phyloP scores from a whole-genome alignment of 2,888 invertebrate genomes.

The Drosophila meridionalis region DNA sequence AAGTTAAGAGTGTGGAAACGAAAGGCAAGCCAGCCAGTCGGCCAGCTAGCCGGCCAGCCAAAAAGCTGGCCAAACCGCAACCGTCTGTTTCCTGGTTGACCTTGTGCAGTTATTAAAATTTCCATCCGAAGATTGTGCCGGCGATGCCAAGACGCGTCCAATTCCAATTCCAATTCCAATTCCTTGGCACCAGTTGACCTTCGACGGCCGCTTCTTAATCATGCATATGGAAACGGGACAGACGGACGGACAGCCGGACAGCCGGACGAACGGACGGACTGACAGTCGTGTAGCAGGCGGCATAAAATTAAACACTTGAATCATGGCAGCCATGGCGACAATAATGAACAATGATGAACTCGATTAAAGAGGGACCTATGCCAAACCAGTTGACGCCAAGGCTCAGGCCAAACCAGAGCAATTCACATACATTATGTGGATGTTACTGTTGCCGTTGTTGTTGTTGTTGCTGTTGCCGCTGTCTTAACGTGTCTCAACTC shows the following conservation, averaged over 20 bases:
- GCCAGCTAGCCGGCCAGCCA: constrained; percentile 33
- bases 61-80: constrained; percentile 68
- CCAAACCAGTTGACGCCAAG: constrained; percentile 64
- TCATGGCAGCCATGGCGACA: constrained; percentile 70
- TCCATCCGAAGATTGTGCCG: constrained; percentile 71
- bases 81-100: constrained; percentile 71
- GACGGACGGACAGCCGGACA: not conserved
- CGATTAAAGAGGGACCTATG: constrained; percentile 67
- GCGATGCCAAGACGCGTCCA: constrained; percentile 46
- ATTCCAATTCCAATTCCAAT: constrained; percentile 79
- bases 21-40: constrained; percentile 49
- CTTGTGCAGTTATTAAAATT: constrained; percentile 79
- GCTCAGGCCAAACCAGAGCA: constrained; percentile 50
- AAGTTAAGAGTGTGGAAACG: constrained; percentile 42
- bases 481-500: constrained; percentile 41
- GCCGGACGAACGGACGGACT: constrained; percentile 1
- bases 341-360: constrained; percentile 80
- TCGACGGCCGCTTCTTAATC: constrained; percentile 68
- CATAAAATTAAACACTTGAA: constrained; percentile 78
- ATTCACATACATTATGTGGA: constrained; percentile 37
- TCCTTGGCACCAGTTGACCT: constrained; percentile 79
- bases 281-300: constrained; percentile 64
- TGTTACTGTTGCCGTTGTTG: constrained; percentile 20
- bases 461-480: constrained; percentile 20
- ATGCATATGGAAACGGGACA: constrained; percentile 53